Conservation (phyloP, 2,113 vertebrate genomes). For the Clarias magur region DNA sequence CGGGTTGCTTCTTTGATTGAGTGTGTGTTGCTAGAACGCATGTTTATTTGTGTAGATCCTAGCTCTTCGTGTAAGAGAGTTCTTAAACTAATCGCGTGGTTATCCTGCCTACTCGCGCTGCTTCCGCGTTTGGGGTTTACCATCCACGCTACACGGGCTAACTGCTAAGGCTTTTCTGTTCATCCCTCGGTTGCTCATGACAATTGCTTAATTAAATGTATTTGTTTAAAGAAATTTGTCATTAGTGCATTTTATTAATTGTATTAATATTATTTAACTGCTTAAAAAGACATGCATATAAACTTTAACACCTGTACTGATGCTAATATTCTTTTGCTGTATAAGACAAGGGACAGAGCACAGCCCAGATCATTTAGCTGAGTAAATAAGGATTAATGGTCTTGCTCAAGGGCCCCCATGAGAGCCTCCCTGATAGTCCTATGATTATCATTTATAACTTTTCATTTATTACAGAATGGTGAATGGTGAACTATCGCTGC, state of each 20-base stretch:
- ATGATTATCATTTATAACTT: background rate
- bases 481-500: background rate
- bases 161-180: no score
- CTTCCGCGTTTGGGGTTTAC: no score
- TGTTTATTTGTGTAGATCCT: no score
- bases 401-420: background rate
- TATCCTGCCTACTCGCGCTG: no score
- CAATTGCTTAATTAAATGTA: background rate
- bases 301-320: background rate
- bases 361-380: background rate
- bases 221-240: background rate
- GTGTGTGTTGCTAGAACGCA: no score
- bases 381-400: background rate
- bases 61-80: no score
- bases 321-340: background rate
- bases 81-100: no score
- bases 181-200: no score
- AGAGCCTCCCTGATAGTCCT: background rate
- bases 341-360: background rate
- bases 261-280: background rate
- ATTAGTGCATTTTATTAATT: background rate
- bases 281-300: background rate
- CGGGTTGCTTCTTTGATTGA: no score
- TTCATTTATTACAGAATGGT: background rate
- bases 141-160: no score